These are phyloP conservation scores for Fratercula arctica DNA, from an alignment of 2,797 vertebrate species.

Conservation along the genomic window DNA sequence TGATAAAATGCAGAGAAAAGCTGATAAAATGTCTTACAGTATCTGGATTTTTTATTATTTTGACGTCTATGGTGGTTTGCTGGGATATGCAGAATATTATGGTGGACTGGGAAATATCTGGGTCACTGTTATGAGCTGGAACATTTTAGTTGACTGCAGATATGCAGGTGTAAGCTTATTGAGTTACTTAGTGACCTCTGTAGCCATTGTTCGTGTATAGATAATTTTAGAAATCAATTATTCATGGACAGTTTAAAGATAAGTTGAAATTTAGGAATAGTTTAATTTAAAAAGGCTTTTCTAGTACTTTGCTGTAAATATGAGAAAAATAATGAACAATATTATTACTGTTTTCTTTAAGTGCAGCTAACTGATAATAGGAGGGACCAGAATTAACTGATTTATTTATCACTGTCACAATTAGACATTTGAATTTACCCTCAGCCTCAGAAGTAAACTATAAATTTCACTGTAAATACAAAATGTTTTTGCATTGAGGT, in stretches of 20 bases:
- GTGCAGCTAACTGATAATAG: neutral
- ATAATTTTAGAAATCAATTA: neutral
- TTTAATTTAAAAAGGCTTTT: neutral
- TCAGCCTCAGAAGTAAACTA: neutral
- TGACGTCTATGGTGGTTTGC: neutral
- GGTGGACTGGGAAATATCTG: neutral
- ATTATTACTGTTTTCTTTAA: neutral
- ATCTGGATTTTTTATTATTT: neutral
- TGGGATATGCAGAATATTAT: neutral
- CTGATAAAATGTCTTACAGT: neutral
- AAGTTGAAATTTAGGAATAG: neutral
- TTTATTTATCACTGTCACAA: neutral
- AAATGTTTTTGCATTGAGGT: neutral
- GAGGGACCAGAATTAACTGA: neutral
- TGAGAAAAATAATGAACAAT: neutral
- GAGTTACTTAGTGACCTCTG: neutral
- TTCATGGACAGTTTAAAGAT: neutral
- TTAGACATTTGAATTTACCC: neutral
- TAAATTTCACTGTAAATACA: neutral
- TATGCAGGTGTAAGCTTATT: neutral
- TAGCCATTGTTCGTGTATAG: neutral
- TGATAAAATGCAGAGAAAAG: neutral
- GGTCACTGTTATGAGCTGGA: neutral
- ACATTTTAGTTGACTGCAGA: neutral
- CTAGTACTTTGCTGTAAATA: neutral